Evolutionary conservation across 2,797 vertebrate species (phyloP), one percentile per base, ranked within the genome.

Genomic region (Takifugu ocellatus): DNA sequence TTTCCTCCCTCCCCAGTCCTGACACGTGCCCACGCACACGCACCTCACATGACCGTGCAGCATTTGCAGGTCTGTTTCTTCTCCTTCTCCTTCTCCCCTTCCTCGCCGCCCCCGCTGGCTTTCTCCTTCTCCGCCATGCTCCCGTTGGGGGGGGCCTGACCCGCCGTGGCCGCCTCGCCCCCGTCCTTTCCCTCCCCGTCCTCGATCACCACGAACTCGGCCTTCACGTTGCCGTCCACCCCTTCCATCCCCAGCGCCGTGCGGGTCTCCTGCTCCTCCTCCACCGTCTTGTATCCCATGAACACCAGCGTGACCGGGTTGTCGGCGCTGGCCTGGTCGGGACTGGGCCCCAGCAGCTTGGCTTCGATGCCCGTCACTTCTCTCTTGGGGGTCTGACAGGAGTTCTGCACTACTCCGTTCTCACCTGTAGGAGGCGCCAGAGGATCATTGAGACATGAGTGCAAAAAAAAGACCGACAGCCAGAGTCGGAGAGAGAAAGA

Each of bases 281-380:
- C 88, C 16, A 97, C 93, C 0, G 94, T 94, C 86, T 97, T 95
- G 88, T 98, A 98, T 49, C 96, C 96, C 95, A 97, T 97, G 88
- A 98, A 98, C 77, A 98, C 95, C 92, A 98, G 93, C 70, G 96
- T 98, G 79, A 98, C 94, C 0, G 95, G 95, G 64, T 95, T 93
- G 68, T 98, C 95, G 14, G 86, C 92, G 46, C 94, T 93, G 0
- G 94, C 88, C 25, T 91, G 61, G 0, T 93, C 88, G 25, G 91
- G 89, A 0, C 89, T 91, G 56, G 89, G 92, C 33, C 92, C 91
- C 70, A 92, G 78, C 0, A 93, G 84, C 56, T 91, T 93, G 14
- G 94, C 91, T 57, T 95, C 93, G 2, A 96, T 89, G 42, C 93
- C 94, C 0, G 92, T 92, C 86, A 95, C 93, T 82, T 94, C 94